phyloP scores from a whole-genome alignment of 2,888 invertebrate genomes.

The Drosophila nigritarsus region DNA sequence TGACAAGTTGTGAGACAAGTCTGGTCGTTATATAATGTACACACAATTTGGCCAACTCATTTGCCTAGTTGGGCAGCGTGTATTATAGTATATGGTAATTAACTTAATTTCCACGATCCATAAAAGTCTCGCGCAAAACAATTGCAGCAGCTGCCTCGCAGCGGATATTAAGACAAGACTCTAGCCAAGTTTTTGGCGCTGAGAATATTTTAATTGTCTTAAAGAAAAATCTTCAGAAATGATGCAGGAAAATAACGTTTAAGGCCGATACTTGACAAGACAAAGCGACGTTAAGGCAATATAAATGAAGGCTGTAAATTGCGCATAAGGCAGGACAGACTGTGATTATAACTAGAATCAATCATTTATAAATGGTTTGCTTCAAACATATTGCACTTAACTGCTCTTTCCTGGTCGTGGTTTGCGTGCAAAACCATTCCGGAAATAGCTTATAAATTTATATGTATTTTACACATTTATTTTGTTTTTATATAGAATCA shows the following conservation, averaged over 20 bases:
- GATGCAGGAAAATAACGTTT: conserved; percentile 26
- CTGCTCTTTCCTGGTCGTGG: not conserved
- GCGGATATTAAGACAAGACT: conserved; percentile 61
- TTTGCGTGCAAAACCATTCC: too few species aligned
- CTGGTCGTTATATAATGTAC: conserved; percentile 33
- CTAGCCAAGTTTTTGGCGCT: conserved; percentile 28
- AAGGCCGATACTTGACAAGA: conserved; percentile 66
- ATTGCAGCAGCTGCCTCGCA: conserved; percentile 49
- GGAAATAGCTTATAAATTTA: conserved; percentile 1
- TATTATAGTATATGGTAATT: conserved; percentile 67
- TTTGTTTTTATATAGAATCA: not conserved
- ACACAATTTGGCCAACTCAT: conserved; percentile 35
- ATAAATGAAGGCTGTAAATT: conserved; percentile 37
- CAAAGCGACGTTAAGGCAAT: conserved; percentile 47
- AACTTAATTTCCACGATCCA: conserved; percentile 78
- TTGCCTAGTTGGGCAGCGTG: conserved; percentile 29
- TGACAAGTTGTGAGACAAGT: conserved; percentile 40
- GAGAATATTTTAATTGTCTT: conserved; percentile 72
- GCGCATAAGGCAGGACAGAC: conserved; percentile 1
- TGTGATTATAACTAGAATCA: conserved; percentile 1
- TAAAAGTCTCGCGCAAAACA: conserved; percentile 68
- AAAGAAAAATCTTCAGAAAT: conserved; percentile 43
- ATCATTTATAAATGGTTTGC: conserved; percentile 2
- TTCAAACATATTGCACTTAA: not conserved
- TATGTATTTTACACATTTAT: not conserved